Percentiles rank a stretch among this genome's conserved stretches.
These are phyloP conservation scores for Sarcophaga carnaria DNA, from an alignment of 2,888 invertebrate species.

Conservation along the genomic window DNA sequence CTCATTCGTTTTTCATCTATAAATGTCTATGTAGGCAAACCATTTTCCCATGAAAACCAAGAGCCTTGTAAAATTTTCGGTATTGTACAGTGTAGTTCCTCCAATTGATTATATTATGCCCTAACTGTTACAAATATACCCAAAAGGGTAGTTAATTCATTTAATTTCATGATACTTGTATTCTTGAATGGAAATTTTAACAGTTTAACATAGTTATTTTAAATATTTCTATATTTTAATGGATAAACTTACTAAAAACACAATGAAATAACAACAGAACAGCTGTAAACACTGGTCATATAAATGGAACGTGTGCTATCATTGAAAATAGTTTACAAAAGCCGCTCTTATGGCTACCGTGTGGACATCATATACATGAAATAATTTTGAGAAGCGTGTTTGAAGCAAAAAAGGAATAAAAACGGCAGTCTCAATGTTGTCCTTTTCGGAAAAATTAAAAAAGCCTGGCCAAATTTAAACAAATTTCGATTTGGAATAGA, in stretches of 20 bases:
- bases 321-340: no score
- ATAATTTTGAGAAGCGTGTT: no score
- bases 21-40: conserved; percentile 89
- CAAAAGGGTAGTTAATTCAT: conserved; percentile 52
- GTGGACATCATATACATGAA: no score
- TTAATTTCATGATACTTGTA: conserved; percentile 47
- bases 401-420: no score
- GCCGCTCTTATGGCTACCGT: no score
- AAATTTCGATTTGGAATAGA: no score
- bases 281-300: no score
- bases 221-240: background rate
- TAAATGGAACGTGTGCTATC: no score
- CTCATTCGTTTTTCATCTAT: conserved; percentile 92
- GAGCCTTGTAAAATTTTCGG: conserved; percentile 91
- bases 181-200: background rate
- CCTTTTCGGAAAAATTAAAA: no score
- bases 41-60: conserved; percentile 96
- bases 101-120: conserved; percentile 72
- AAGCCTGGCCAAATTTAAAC: no score
- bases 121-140: conserved; percentile 56
- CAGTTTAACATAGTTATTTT: conserved; percentile 5
- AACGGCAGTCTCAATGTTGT: no score
- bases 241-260: background rate
- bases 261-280: conserved; percentile 1
- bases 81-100: conserved; percentile 85